phyloP scores from a whole-genome alignment of 2,888 invertebrate genomes.

The Ectemnius cavifrons region DNA sequence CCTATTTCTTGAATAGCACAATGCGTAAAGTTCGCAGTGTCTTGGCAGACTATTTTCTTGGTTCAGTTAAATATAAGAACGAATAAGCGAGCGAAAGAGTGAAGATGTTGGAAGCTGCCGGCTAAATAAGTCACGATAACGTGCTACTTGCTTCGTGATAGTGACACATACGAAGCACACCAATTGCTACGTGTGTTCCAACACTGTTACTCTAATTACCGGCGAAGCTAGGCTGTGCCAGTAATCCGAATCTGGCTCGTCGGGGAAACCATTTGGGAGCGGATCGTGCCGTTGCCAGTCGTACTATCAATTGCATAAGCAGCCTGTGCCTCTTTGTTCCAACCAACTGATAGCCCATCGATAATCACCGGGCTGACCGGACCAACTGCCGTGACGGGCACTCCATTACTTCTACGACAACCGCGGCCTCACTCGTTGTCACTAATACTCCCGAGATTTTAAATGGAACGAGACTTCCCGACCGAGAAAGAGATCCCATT shows the following conservation, averaged over 20 bases:
- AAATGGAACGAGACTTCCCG: not conserved
- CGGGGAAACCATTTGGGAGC: constrained; percentile 24
- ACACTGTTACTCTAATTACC: constrained; percentile 24
- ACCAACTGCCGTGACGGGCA: not conserved
- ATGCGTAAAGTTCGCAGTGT: not conserved
- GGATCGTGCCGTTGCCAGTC: constrained; percentile 20
- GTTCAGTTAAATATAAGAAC: not conserved
- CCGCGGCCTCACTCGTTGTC: not conserved
- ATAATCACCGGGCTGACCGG: constrained; percentile 22
- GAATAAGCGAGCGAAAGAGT: no score
- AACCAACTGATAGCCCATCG: constrained; percentile 16
- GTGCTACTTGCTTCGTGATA: no score
- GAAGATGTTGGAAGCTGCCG: no score
- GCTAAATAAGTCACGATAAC: no score
- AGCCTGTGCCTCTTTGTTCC: constrained; percentile 22
- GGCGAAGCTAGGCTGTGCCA: constrained; percentile 22
- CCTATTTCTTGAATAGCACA: not conserved
- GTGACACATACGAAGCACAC: no score
- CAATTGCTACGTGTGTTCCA: constrained; percentile 21
- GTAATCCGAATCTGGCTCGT: constrained; percentile 26
- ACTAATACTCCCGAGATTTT: not conserved
- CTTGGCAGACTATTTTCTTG: not conserved
- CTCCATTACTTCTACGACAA: not conserved
- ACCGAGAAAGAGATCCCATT: not conserved
- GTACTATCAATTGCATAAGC: constrained; percentile 47